Evolutionary conservation across 1,140 invertebrate species (phyloP), one percentile per base, ranked within the genome.

Genomic region (Sinella curviseta): DNA sequence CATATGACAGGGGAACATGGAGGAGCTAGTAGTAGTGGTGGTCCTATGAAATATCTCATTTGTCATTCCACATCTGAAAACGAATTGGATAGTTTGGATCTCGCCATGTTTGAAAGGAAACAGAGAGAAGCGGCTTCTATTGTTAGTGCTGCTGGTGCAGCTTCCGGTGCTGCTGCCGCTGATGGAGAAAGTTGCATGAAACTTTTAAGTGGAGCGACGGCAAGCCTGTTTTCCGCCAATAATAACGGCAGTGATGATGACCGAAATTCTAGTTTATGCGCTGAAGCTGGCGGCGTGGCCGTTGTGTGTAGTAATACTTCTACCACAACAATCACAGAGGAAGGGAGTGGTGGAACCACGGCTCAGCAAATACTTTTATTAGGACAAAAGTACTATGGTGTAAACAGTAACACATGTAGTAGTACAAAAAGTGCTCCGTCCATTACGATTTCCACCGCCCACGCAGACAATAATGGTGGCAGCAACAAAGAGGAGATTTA

Each of bases 21-120:
- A 20, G 39, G 8, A 20, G 74, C 80, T 24, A 67, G 74, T 24
- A 80, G 70, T 31, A 12, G 8, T 48, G 8, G 8, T 48, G 20
- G 39, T 20, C 39, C 39, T 12, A 34, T 74, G 74, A 48, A 75
- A 75, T 75, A 14, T 75, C 14, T 48, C 74, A 75, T 75, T 36
- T 39, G 74, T 48, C 26, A 70, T 70, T 31, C 65, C 12, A 70
- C 31, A 30, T 70, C 82, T 16, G 84, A 85, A 17, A 84, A 84
- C 57, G 84, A 85, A 70, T 78, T 85, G 24, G 84, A 83, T 70
- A 82, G 82, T 70, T 81, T 85, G 65, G 84, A 85, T 81, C 79
- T 85, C 54, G 80, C 83, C 12, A 74, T 85, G 28, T 85, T 85
- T 78, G 84, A 85, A 73, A 77, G 76, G 60, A 55, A 30, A 76